Base-by-base conservation (phyloP, 2,113 vertebrate genomes). In the Vanacampus margaritifer region DNA sequence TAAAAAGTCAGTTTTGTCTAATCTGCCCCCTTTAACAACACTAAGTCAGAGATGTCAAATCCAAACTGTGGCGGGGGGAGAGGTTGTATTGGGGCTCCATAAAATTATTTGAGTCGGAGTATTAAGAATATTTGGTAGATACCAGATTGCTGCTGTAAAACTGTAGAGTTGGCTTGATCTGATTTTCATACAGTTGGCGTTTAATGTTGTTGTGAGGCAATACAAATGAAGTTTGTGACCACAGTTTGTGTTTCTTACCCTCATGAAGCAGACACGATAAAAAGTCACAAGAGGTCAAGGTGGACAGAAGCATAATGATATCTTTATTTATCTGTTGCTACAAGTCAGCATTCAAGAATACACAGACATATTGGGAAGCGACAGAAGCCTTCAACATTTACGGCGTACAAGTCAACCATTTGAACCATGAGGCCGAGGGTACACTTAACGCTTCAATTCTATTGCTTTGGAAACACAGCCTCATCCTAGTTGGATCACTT, bases 401-500 rank as follows among this genome's bases (percentile, higher is more conserved):
- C 79, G 86, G 51, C 51, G 79, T 67, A 85, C 71, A 54, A 73
- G 79, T 75, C 75, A 82, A 56, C 24, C 56, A 65, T 80, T 84
- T 69, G 67, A 68, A 82, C 80, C 76, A 73, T 24, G 51, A 53
- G 9, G 14, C 65, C 78, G 79, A 88, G 90, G 86, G 84, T 84
- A 91, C 85, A 80, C 75, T 58, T 80, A 32, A 51, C 41, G 69
- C 76, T 75, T 61, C 75, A 67, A 79, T 62, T 79, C 32, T 89
- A 90, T 90, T 90, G 82, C 89, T 89, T 90, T 87, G 65, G 79
- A 82, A 87, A 89, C 64, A 88, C 64, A 81, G 66, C 75, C 79
- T 77, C 67, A 69, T 80, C 6, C 77, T 71, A 64, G 73, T 46
- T 19, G 79, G 81, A 79, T 80, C 72, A 74, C 78, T 82, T 23